Conservation (phyloP, 2,888 invertebrate genomes). For the Pristionchus mayeri region DNA sequence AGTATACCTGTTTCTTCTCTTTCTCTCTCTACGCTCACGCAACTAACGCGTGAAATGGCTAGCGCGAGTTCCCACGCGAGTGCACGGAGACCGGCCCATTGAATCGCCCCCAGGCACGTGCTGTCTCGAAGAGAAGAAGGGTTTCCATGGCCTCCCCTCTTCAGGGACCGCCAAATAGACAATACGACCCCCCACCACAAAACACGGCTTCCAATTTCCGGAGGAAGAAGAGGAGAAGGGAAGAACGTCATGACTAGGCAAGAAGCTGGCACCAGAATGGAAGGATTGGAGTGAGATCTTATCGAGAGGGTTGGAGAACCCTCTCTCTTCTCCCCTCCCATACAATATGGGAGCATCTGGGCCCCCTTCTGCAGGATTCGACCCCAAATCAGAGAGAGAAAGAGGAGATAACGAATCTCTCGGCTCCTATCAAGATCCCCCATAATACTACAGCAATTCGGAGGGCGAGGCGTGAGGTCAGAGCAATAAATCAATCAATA, state of each 20-base stretch:
- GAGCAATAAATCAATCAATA: conserved; percentile 2
- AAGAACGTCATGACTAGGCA: neutral
- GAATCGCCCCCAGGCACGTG: too few relatives aligned
- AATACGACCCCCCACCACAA: neutral
- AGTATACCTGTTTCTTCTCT: conserved; percentile 32
- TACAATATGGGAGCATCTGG: conserved; percentile 33
- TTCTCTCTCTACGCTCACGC: neutral
- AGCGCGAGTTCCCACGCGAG: neutral
- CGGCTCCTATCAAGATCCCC: neutral
- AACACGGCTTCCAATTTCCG: neutral
- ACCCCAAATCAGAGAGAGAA: neutral
- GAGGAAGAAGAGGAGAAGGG: neutral
- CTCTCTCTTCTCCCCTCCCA: neutral
- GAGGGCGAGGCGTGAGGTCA: neutral
- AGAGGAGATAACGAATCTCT: conserved; percentile 13
- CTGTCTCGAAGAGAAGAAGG: too few relatives aligned
- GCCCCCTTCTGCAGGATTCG: neutral
- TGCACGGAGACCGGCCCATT: neutral
- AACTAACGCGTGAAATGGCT: neutral
- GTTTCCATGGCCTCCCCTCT: neutral
- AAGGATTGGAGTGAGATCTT: neutral
- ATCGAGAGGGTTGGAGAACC: neutral
- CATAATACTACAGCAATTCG: too few relatives aligned
- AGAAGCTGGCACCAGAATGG: neutral
- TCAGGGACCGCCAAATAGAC: neutral